Conservation (phyloP, 2,888 invertebrate genomes). For the Phyto melanocephala region DNA sequence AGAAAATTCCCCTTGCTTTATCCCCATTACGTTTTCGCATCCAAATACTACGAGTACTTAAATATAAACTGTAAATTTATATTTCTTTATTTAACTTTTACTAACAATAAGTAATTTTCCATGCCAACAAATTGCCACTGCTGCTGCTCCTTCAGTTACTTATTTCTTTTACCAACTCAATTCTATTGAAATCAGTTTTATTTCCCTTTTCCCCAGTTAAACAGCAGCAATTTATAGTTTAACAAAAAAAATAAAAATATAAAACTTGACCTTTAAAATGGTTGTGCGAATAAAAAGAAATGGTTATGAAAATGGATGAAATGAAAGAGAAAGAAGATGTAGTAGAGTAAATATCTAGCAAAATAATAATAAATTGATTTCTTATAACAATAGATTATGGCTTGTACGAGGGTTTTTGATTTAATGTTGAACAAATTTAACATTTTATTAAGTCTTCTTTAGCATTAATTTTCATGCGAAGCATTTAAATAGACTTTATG, state of each 20-base stretch:
- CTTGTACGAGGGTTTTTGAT: background rate
- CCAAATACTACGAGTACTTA: background rate
- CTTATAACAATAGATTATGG: background rate
- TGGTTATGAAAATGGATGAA: background rate
- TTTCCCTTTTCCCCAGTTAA: background rate
- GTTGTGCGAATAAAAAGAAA: background rate
- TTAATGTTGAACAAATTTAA: too few species aligned
- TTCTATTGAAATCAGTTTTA: background rate
- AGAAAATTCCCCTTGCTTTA: too few species aligned
- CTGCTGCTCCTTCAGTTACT: background rate
- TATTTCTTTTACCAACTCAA: too few species aligned
- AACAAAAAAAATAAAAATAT: background rate
- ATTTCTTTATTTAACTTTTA: conserved; percentile 2
- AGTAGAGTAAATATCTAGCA: background rate
- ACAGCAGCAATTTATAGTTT: background rate
- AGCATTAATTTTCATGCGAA: too few species aligned
- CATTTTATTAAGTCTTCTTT: too few species aligned
- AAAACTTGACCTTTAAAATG: conserved; percentile 2
- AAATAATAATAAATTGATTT: background rate
- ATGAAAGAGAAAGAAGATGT: too few species aligned
- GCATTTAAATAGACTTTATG: too few species aligned
- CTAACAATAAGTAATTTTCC: conserved; percentile 35
- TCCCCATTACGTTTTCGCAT: too few species aligned
- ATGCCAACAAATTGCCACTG: conserved; percentile 20
- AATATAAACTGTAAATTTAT: background rate